Base-by-base conservation (phyloP, 2,113 vertebrate species). In the Oryzias javanicus region DNA sequence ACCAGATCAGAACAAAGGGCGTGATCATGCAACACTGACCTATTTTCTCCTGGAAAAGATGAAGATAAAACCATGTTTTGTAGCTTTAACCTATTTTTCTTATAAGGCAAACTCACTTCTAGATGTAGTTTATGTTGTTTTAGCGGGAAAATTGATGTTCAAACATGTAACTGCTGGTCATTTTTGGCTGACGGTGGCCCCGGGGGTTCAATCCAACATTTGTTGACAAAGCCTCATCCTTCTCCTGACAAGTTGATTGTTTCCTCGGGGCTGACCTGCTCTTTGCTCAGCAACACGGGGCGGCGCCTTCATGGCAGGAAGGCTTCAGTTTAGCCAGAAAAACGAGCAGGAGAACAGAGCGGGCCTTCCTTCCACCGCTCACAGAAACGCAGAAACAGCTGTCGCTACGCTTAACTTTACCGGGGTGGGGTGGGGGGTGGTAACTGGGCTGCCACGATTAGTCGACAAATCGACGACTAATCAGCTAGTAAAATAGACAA, bases 1-100 rank as follows among this genome's bases (percentile, higher is more conserved):
- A 82, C 65, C 80, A 79, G 72, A 53, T 45, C 50, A 70, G 61
- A 78, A 67, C 72, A 82, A 87, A 79, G 57, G 73, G 64, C 71
- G 35, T 81, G 78, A 81, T 86, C 16, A 42, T 40, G 41, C 71
- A 52, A 67, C 47, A 60, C 68, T 70, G 78, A 71, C 82, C 80
- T 61, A 77, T 76, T 83, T 85, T 64, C 44, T 67, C 19, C 49
- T 20, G 65, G 40, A 54, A 57, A 67, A 73, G 65, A 29, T 63
- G 42, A 29, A 51, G 49, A 77, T 57, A 62, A 80, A 71, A 80
- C 66, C 46, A 45, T 41, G 60, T 44, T 76, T 29, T 61, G 69
- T 66, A 49, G 72, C 49, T 56, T 65, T 66, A 77, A 53, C 69
- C 67, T 67, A 60, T 60, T 64, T 49, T 48, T 60, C 45, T 55